phyloP scores from a whole-genome alignment of 1,140 invertebrate species.

The Temnothorax curvispinosus region DNA sequence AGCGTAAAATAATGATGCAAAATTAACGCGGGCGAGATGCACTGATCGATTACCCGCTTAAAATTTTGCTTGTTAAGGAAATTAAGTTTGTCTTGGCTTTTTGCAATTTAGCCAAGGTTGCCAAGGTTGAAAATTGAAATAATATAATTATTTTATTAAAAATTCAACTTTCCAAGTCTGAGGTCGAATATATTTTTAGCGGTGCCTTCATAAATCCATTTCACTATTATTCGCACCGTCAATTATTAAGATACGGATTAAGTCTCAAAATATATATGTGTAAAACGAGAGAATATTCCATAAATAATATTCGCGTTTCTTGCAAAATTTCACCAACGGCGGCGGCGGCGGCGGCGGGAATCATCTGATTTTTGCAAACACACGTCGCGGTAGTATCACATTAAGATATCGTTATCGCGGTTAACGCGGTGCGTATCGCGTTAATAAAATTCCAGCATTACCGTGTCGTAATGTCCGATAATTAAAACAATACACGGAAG shows the following conservation, averaged over 20 bases:
- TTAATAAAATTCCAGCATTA: background rate
- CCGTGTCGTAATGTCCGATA: slow-evolving; percentile 2
- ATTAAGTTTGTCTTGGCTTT: background rate
- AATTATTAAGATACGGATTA: background rate
- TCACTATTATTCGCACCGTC: background rate
- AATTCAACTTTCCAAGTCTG: background rate
- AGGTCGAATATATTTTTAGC: background rate
- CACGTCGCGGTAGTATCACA: slow-evolving; percentile 2
- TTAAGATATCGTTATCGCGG: slow-evolving; percentile 44
- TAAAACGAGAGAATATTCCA: background rate
- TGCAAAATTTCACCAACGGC: background rate
- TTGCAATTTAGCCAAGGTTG: background rate
- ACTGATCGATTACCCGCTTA: background rate
- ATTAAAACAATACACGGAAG: background rate
- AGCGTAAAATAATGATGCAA: background rate
- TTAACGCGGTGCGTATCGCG: background rate
- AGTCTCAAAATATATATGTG: background rate
- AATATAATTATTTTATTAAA: background rate
- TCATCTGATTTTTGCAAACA: slow-evolving; percentile 36
- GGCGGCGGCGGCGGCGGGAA: background rate
- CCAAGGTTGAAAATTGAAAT: background rate
- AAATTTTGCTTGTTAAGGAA: background rate
- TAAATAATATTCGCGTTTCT: background rate
- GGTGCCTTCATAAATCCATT: background rate
- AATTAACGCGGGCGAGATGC: background rate